Evolutionary conservation across 2,888 invertebrate species (phyloP), one percentile per base, ranked within the genome.

Genomic region (Drosophila stalkeri): DNA sequence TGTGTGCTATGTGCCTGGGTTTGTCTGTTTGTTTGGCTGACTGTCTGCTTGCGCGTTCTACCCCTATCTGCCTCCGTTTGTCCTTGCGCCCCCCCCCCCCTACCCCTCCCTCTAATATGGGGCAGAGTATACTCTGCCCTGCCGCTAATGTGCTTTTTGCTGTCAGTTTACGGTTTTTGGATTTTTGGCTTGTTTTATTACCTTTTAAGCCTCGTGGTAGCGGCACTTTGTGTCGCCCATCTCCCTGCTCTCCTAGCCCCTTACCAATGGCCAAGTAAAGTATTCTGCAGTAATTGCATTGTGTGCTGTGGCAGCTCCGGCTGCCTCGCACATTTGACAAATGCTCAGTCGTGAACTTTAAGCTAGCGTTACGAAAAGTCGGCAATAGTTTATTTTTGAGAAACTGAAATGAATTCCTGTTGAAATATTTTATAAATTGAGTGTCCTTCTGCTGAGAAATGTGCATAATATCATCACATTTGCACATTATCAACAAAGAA

Each of bases 101-200:
- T n/a, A n/a, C n/a, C 7, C 5, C 18, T 20, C 6, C 12, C 9
- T 3, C 35, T 31, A 39, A 7, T 56, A 43, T 14, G 18, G 8
- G 35, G 8, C 51, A 11, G 18, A 35, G 55, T 16, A 23, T 46
- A 47, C 55, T 55, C 18, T 46, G 61, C 56, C 39, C 56, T 62
- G 63, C 49, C 69, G 81, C 84, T 86, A 86, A 86, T 86, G 89
- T 86, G 86, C 90, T 86, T 86, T 86, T 90, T 89, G 86, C 86
- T 90, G 90, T 86, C 86, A 86, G 89, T 84, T 83, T 89, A 83
- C 71, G 85, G 85, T 72, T 73, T 86, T 77, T 85, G 71, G 86
- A 75, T 89, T 86, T 84, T 80, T 74, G 86, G 87, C 84, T 84
- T 89, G 89, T 90, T 86, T 90, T 86, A 86, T 86, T 90, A 86